Evolutionary conservation across 1,140 invertebrate genomes (phyloP).

Genomic region (Rhizoglyphus robini): DNA sequence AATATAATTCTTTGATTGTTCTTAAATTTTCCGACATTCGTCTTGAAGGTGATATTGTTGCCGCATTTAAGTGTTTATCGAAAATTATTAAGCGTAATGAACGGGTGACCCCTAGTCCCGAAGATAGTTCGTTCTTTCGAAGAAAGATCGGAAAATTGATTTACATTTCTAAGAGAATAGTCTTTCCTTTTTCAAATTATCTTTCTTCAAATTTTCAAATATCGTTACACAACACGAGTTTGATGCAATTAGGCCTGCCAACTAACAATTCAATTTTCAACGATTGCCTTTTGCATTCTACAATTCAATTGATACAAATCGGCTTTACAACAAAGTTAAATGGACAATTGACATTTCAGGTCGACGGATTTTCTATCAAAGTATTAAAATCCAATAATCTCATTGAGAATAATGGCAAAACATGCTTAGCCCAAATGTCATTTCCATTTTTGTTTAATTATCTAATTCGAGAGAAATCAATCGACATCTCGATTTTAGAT

Average conservation of each 20-base stretch:
- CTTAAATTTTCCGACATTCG: slow-evolving; percentile 24
- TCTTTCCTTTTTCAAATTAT: not conserved
- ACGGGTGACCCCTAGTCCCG: not conserved
- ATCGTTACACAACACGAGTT: slow-evolving; percentile 57
- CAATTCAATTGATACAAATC: slow-evolving; percentile 55
- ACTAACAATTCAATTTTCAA: slow-evolving; percentile 36
- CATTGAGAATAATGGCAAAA: not conserved
- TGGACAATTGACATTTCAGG: slow-evolving; percentile 44
- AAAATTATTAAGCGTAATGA: not conserved
- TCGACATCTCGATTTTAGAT: not conserved
- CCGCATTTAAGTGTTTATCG: slow-evolving; percentile 19
- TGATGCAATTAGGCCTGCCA: slow-evolving; percentile 46
- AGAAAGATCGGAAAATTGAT: not conserved
- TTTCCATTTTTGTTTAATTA: slow-evolving; percentile 8
- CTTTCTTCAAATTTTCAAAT: slow-evolving; percentile 28
- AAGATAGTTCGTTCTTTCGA: not conserved
- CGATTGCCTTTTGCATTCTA: slow-evolving; percentile 58
- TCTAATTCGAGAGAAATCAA: slow-evolving; percentile 3
- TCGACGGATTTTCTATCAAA: slow-evolving; percentile 15
- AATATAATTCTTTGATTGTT: slow-evolving; percentile 21
- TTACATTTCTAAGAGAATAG: not conserved
- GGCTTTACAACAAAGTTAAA: slow-evolving; percentile 58
- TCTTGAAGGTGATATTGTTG: slow-evolving; percentile 24
- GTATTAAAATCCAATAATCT: slow-evolving; percentile 15
- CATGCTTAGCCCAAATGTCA: slow-evolving; percentile 14